Conservation (phyloP, 2,797 vertebrate genomes). For the Rhinogobio ventralis region DNA sequence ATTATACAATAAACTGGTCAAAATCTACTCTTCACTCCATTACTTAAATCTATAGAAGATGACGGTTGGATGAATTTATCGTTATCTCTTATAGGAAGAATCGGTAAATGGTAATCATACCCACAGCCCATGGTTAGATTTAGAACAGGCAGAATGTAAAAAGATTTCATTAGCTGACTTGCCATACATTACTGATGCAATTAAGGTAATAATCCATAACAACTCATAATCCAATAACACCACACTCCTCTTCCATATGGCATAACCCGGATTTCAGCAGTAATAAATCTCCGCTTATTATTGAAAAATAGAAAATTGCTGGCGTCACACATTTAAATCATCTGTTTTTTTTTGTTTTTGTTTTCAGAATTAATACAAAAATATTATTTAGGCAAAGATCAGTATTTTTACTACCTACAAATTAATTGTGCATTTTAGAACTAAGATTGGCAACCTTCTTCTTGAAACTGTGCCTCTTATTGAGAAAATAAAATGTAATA, state of each 20-base stretch:
- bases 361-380: neutral
- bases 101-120: neutral
- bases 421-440: neutral
- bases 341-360: too few species aligned
- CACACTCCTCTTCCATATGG: neutral
- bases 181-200: neutral
- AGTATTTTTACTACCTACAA: neutral
- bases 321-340: neutral
- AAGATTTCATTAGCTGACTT: neutral
- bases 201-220: neutral
- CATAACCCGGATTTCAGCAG: neutral
- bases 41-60: too few species aligned
- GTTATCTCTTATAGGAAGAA: neutral
- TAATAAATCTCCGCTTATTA: neutral
- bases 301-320: neutral
- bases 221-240: neutral
- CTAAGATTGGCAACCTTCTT: neutral
- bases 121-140: neutral
- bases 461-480: neutral
- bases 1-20: too few species aligned
- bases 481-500: neutral
- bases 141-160: neutral
- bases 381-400: neutral
- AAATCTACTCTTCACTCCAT: too few species aligned
- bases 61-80: neutral